These are phyloP conservation scores for Spermophilus dauricus DNA, from an alignment of 2,113 vertebrate species.

Conservation along the genomic window DNA sequence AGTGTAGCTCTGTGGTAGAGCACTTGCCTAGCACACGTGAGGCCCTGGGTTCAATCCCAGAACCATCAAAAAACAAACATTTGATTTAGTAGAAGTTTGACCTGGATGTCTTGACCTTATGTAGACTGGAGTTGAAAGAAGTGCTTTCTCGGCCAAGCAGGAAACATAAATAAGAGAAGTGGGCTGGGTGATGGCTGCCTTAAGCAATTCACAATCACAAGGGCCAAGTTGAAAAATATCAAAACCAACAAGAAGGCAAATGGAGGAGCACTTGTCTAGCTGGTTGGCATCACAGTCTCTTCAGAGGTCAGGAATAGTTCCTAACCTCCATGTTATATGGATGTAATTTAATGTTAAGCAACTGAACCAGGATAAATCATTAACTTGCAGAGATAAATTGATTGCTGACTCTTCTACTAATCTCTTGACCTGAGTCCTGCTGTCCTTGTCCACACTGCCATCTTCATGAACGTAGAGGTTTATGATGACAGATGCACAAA, in stretches of 20 bases:
- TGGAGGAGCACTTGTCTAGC: background rate
- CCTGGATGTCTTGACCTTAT: background rate
- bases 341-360: conserved; percentile 6
- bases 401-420: background rate
- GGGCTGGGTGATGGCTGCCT: background rate
- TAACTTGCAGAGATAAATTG: background rate
- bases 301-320: background rate
- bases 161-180: conserved; percentile 40
- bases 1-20: background rate
- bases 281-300: background rate
- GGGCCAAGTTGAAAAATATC: background rate
- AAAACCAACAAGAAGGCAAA: conserved; percentile 17
- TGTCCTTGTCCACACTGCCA: background rate
- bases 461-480: background rate
- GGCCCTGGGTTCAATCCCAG: background rate
- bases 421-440: background rate
- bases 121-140: background rate
- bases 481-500: background rate
- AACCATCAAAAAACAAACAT: background rate
- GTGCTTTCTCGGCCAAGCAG: background rate
- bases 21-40: background rate
- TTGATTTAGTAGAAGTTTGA: background rate
- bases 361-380: conserved; percentile 6
- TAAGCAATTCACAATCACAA: conserved; percentile 5
- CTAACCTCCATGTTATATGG: background rate